These are phyloP conservation scores for Mus spretus DNA, from an alignment of 2,797 vertebrate genomes.

Conservation along the genomic window DNA sequence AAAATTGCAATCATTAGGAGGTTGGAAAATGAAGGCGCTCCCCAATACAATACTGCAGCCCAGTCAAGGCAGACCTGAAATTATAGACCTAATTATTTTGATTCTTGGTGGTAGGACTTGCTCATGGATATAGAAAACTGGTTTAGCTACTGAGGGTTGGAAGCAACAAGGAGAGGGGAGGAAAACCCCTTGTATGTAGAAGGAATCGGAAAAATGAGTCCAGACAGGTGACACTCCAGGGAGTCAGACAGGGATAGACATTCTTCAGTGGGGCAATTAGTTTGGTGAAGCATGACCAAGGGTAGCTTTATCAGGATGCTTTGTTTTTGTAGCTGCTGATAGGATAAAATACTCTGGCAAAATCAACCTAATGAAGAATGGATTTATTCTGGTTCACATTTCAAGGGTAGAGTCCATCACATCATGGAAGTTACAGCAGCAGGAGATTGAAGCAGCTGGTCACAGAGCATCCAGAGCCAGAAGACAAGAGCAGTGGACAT, in stretches of 20 bases:
- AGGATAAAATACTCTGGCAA: not conserved
- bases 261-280: not conserved
- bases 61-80: not conserved
- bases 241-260: not conserved
- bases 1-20: not conserved
- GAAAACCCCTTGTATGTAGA: not conserved
- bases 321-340: not conserved
- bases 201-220: not conserved
- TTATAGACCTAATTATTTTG: not conserved
- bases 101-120: not conserved
- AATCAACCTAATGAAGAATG: not conserved
- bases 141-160: not conserved
- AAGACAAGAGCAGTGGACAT: not conserved
- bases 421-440: not conserved
- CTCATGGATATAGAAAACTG: not conserved
- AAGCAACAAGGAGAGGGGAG: not conserved
- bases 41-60: not conserved
- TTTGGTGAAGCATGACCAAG: not conserved
- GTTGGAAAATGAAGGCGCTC: not conserved
- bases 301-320: not conserved
- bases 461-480: not conserved
- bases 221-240: not conserved
- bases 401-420: not conserved
- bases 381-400: not conserved
- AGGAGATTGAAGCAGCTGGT: not conserved